Evolutionary conservation across 2,888 invertebrate genomes (phyloP).

Genomic region (Malthinus flaveolus): DNA sequence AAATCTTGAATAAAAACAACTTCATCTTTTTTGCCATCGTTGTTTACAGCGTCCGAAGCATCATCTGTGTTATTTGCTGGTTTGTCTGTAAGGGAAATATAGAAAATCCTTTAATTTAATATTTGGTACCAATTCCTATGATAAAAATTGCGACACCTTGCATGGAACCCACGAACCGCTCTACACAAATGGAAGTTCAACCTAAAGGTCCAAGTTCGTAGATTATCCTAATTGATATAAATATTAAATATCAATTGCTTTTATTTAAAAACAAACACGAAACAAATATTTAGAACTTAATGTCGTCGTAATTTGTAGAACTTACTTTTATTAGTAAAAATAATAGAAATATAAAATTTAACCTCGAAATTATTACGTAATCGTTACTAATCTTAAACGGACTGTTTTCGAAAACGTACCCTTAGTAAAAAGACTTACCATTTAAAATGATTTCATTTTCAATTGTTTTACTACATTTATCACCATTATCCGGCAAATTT

Average conservation of each 20-base stretch:
- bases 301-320: no score
- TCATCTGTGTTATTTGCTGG: neutral
- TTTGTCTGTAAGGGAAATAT: slow-evolving; percentile 6
- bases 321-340: no score
- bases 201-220: slow-evolving; percentile 17
- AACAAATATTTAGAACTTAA: no score
- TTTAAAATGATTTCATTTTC: slow-evolving; percentile 22
- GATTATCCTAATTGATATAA: slow-evolving; percentile 6
- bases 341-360: no score
- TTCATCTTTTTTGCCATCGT: slow-evolving; percentile 68
- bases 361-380: no score
- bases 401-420: no score
- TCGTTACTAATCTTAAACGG: no score
- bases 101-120: neutral
- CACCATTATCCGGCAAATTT: slow-evolving; percentile 32
- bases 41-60: slow-evolving; percentile 49
- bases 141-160: neutral
- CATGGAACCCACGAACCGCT: slow-evolving; percentile 6
- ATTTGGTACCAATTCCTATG: no score
- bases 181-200: neutral
- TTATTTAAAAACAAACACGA: no score
- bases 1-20: slow-evolving; percentile 88
- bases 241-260: no score
- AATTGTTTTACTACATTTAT: slow-evolving; percentile 32
- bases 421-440: neutral